These are phyloP conservation scores for Drosophila hamatofila DNA, from an alignment of 2,888 invertebrate genomes.

Conservation along the genomic window DNA sequence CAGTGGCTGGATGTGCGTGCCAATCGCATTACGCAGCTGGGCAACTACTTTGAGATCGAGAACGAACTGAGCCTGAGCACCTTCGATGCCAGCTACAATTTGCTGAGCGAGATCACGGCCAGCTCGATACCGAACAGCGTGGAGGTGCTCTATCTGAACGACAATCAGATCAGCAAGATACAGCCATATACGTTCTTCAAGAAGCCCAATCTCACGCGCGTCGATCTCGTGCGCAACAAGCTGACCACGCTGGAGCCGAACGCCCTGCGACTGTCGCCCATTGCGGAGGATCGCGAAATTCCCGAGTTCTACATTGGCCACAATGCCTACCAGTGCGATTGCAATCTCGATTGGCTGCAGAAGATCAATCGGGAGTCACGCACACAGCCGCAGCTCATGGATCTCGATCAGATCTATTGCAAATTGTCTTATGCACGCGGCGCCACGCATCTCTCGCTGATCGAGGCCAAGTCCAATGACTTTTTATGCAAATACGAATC, in stretches of 20 bases:
- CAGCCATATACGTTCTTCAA: slow-evolving; percentile 96
- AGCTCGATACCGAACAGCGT: slow-evolving; percentile 93
- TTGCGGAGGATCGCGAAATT: slow-evolving; percentile 90
- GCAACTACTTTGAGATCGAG: slow-evolving; percentile 91
- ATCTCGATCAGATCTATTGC: slow-evolving; percentile 95
- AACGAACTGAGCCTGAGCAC: slow-evolving; percentile 91
- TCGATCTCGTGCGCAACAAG: slow-evolving; percentile 96
- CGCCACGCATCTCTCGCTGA: slow-evolving; percentile 92
- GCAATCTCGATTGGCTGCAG: slow-evolving; percentile 98
- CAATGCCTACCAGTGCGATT: slow-evolving; percentile 97
- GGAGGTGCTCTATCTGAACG: slow-evolving; percentile 94
- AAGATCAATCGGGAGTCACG: slow-evolving; percentile 93
- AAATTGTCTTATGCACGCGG: slow-evolving; percentile 94
- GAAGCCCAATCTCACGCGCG: slow-evolving; percentile 95
- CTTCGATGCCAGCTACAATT: slow-evolving; percentile 95
- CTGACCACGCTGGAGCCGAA: slow-evolving; percentile 95
- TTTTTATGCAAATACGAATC: slow-evolving; percentile 96
- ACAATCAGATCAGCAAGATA: slow-evolving; percentile 94
- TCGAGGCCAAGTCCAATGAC: slow-evolving; percentile 94
- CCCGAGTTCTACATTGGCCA: slow-evolving; percentile 97
- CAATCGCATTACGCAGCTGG: slow-evolving; percentile 93
- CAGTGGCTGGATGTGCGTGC: slow-evolving; percentile 96
- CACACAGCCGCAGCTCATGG: slow-evolving; percentile 95
- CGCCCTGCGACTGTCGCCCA: slow-evolving; percentile 92
- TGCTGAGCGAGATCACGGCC: slow-evolving; percentile 91